Conservation (phyloP, 2,113 vertebrate species). For the Nibea coibor region DNA sequence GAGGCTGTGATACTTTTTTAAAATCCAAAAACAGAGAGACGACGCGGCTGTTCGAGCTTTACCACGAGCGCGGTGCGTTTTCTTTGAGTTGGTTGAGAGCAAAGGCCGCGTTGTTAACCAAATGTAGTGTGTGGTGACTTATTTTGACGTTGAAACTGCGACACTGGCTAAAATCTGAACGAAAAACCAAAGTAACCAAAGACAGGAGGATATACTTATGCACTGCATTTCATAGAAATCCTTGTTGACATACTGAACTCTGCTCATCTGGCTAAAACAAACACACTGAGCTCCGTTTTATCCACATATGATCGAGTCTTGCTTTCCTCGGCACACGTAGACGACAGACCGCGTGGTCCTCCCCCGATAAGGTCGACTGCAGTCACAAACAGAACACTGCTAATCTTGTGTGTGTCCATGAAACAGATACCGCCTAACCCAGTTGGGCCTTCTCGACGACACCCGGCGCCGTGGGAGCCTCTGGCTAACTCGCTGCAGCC, state of each 20-base stretch:
- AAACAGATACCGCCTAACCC: slow-evolving; percentile 9
- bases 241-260: not conserved
- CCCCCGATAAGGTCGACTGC: not conserved
- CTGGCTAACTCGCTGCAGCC: not conserved
- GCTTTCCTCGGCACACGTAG: not conserved
- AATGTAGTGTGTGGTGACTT: not conserved
- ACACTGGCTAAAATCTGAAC: not conserved
- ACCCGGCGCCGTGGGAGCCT: slow-evolving; percentile 5
- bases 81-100: not conserved
- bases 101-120: not conserved
- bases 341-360: too few species aligned
- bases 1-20: not conserved
- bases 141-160: not conserved
- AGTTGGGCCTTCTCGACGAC: slow-evolving; percentile 7
- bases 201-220: not conserved
- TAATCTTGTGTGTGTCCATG: slow-evolving; percentile 14
- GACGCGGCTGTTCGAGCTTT: not conserved
- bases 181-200: not conserved
- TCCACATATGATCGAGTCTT: not conserved
- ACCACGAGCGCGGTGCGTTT: too few species aligned
- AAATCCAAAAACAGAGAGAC: not conserved
- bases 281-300: not conserved
- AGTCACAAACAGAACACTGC: slow-evolving; percentile 28
- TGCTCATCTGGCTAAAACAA: not conserved
- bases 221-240: not conserved